Conservation (phyloP, 2,888 invertebrate species). For the Apodemia duryi region DNA sequence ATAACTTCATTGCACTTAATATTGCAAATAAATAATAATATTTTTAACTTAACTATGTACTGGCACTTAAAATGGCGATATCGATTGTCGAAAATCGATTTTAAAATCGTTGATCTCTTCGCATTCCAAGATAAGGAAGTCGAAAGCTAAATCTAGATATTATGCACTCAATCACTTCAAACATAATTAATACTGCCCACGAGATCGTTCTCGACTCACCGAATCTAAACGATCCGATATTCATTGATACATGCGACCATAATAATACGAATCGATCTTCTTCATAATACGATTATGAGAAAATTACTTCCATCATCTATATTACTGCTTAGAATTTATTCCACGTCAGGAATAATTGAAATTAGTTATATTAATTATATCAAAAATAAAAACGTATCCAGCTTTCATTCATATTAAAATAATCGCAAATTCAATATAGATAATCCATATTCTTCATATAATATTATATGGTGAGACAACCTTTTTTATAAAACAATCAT, state of each 20-base stretch:
- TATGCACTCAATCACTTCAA: slow-evolving; percentile 55
- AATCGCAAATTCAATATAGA: background rate
- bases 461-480: background rate
- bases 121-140: slow-evolving; percentile 17
- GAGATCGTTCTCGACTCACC: slow-evolving; percentile 39
- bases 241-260: slow-evolving; percentile 35
- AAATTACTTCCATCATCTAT: background rate
- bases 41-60: slow-evolving; percentile 46
- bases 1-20: slow-evolving; percentile 32
- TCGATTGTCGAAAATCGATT: slow-evolving; percentile 18
- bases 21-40: slow-evolving; percentile 43
- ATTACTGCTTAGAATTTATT: background rate
- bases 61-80: slow-evolving; percentile 47
- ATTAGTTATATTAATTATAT: background rate
- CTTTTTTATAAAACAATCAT: background rate
- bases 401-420: background rate
- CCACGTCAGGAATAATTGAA: background rate
- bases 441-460: background rate
- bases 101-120: slow-evolving; percentile 5
- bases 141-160: slow-evolving; percentile 39
- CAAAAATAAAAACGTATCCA: background rate
- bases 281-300: background rate
- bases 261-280: slow-evolving; percentile 10
- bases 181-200: slow-evolving; percentile 70
- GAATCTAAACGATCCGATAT: slow-evolving; percentile 37